Evolutionary conservation across 2,113 vertebrate genomes (phyloP), one percentile per base, ranked within the genome.

Genomic region (Vicugna pacos): DNA sequence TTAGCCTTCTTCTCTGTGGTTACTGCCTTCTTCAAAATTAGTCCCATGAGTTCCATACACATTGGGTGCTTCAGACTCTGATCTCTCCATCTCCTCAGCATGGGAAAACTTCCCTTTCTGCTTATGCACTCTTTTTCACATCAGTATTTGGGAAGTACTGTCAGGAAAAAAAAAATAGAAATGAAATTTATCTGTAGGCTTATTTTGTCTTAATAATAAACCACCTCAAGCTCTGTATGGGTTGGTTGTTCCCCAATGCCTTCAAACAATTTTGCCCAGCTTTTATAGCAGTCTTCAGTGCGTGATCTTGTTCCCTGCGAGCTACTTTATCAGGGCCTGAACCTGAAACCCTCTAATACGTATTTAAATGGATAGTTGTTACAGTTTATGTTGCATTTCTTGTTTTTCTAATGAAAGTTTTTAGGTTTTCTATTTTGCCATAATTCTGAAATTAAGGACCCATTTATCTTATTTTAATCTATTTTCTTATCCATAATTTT

Each of bases 391-490:
- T 58, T 75, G 50, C 22, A 13, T 72, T 86, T 65, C 62, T 89
- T 87, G 12, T 89, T 19, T 80, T 87, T 90, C n/a, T 94, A 94
- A 60, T 70, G 46, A 52, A 22, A 56, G 69, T 2, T 83, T 97
- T 96, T 82, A 72, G 10, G 15, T 97, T 77, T 82, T 60, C 46
- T 60, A 26, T 92, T 84, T 90, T 65, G 46, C 64, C 24, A 52
- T 79, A 58, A 88, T 83, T 96, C 89, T 95, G 72, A 65, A 95
- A 83, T 84, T 64, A 96, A 91, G 38, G 50, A 92, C 11, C 30
- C n/a, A 94, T 93, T 88, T 6, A 65, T 89, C 83, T 93, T 86
- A 85, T 82, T 91, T 42, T 72, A 93, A 94, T 91, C 85, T 85
- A 70, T 15, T 65, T 91, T 88, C 48, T 67, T 32, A 70, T 22